These are phyloP conservation scores for Ochropacha duplaris DNA, from an alignment of 2,888 invertebrate species.

Conservation along the genomic window DNA sequence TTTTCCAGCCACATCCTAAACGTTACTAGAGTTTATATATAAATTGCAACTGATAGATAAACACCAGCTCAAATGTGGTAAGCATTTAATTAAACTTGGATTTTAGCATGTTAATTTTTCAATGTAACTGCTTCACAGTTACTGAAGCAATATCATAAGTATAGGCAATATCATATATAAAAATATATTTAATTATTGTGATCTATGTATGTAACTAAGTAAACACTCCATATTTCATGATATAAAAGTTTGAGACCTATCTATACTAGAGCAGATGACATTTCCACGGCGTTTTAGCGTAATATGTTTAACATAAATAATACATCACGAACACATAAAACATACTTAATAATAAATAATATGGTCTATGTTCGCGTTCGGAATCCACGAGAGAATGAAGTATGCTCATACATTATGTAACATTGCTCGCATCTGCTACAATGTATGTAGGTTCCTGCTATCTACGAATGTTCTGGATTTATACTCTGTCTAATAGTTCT, in stretches of 20 bases:
- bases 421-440: conserved; percentile 14
- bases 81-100: no score
- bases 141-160: no score
- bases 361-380: conserved; percentile 1
- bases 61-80: background rate
- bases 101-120: no score
- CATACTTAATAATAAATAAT: background rate
- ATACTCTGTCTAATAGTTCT: conserved; percentile 19
- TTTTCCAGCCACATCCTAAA: background rate
- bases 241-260: no score
- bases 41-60: background rate
- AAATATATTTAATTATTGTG: no score
- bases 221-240: no score
- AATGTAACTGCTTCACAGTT: no score
- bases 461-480: conserved; percentile 24
- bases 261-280: no score
- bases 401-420: conserved; percentile 24
- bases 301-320: background rate
- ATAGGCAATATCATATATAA: no score
- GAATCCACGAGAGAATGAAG: conserved; percentile 6
- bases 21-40: background rate
- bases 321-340: background rate
- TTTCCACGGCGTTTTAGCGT: no score
- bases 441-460: no score
- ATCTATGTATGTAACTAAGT: no score